Conservation (phyloP, 2,888 invertebrate species). For the Epicampocera succincta region DNA sequence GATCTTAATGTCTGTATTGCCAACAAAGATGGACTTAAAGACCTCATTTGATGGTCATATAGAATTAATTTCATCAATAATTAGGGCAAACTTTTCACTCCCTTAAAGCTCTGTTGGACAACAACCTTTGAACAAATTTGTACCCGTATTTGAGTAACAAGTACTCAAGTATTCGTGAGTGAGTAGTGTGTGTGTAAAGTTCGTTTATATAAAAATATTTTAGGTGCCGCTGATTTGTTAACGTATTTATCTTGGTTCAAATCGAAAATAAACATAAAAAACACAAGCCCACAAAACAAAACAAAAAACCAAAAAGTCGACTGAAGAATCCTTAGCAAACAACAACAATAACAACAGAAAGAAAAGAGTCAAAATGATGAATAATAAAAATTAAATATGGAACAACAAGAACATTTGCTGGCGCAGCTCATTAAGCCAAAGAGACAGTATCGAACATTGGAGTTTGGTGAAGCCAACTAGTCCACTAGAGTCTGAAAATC, state of each 20-base stretch:
- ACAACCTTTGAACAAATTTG: slow-evolving; percentile 30
- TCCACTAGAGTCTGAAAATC: slow-evolving; percentile 11
- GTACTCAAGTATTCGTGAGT: slow-evolving; percentile 10
- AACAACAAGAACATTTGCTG: slow-evolving; percentile 52
- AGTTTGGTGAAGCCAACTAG: slow-evolving; percentile 40
- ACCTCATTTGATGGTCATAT: too few species aligned
- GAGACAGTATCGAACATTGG: slow-evolving; percentile 22
- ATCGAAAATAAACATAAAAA: slow-evolving; percentile 60
- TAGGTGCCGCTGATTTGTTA: slow-evolving; percentile 69
- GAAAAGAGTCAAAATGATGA: slow-evolving; percentile 52
- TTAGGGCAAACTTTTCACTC: neutral
- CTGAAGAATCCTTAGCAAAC: slow-evolving; percentile 10
- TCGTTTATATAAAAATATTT: slow-evolving; percentile 28
- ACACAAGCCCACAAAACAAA: slow-evolving; percentile 43
- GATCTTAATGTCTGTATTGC: too few species aligned
- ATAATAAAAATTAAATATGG: slow-evolving; percentile 68
- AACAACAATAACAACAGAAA: too few species aligned
- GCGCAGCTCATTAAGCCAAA: slow-evolving; percentile 20
- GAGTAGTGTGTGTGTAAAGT: slow-evolving; percentile 17
- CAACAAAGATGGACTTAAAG: too few species aligned
- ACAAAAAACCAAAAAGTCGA: slow-evolving; percentile 30
- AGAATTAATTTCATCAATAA: too few species aligned
- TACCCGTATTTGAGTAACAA: slow-evolving; percentile 4
- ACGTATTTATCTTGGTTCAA: slow-evolving; percentile 63
- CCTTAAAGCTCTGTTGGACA: slow-evolving; percentile 8